Percentiles rank a stretch among this genome's conserved stretches.
phyloP scores from a whole-genome alignment of 2,113 vertebrate species.

The Onychostruthus taczanowskii region DNA sequence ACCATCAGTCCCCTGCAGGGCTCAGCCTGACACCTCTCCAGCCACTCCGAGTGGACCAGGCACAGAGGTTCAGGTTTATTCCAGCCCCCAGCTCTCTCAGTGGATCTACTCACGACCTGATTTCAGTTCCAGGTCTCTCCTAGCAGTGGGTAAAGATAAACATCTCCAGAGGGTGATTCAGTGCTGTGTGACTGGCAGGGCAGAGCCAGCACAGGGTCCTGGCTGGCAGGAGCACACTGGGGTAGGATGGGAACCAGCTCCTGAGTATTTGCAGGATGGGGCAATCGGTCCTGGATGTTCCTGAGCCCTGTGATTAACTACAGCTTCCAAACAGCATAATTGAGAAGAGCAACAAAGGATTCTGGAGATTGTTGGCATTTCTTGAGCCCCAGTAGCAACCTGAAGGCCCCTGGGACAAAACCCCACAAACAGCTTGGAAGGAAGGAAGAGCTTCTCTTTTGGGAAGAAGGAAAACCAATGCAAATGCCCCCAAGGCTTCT shows the following conservation, averaged over 20 bases:
- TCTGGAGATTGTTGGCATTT: not conserved
- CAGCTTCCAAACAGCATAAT: not conserved
- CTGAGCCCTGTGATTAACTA: not conserved
- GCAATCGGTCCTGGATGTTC: not conserved
- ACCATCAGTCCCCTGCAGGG: not conserved
- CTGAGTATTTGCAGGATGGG: not conserved
- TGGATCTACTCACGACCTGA: not conserved
- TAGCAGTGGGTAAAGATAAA: not conserved
- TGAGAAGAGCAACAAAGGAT: not conserved
- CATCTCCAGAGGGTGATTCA: not conserved
- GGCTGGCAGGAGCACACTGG: not conserved
- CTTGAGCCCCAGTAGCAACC: not conserved
- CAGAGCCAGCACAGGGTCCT: not conserved
- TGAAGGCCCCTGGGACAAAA: not conserved
- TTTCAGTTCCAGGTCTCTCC: not conserved
- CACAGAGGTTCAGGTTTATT: not conserved
- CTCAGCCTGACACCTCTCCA: not conserved
- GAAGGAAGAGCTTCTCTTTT: not conserved
- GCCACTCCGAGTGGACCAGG: accelerated
- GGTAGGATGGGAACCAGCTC: not conserved
- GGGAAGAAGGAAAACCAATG: not conserved
- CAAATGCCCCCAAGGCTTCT: not conserved
- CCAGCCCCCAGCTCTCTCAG: not conserved
- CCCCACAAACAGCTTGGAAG: not conserved
- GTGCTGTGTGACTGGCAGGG: not conserved